These are phyloP conservation scores for Aelia acuminata DNA, from an alignment of 2,888 invertebrate species.

Conservation along the genomic window DNA sequence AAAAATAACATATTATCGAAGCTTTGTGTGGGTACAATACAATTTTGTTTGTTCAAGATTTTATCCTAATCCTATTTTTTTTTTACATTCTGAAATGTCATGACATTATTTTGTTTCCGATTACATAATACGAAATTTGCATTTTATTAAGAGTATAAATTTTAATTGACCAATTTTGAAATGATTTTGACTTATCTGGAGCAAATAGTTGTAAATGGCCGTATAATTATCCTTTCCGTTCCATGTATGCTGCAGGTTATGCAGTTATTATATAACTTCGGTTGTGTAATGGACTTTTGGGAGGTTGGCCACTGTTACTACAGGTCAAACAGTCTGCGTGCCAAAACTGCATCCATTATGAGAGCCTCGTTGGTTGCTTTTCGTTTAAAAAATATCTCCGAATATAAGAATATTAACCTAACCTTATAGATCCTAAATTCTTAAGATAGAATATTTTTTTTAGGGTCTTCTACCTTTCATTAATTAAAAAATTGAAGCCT, in stretches of 20 bases:
- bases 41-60: too few relatives aligned
- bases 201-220: not conserved
- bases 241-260: not conserved
- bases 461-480: too few relatives aligned
- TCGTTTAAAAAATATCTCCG: not conserved
- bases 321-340: not conserved
- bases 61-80: too few relatives aligned
- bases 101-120: too few relatives aligned
- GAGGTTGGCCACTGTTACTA: not conserved
- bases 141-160: not conserved
- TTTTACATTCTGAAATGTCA: too few relatives aligned
- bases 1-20: too few relatives aligned
- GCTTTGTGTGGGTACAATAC: too few relatives aligned
- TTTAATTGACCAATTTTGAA: not conserved
- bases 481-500: too few relatives aligned
- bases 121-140: not conserved
- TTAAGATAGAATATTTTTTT: too few relatives aligned
- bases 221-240: not conserved
- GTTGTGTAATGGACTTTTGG: conserved; percentile 36
- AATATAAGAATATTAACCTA: too few relatives aligned
- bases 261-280: not conserved
- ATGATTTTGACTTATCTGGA: not conserved
- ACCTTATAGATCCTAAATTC: too few relatives aligned
- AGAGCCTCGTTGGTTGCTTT: not conserved
- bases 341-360: not conserved